These are phyloP conservation scores for Hirtodrosophila alboralis DNA, from an alignment of 2,888 invertebrate genomes.

Conservation along the genomic window DNA sequence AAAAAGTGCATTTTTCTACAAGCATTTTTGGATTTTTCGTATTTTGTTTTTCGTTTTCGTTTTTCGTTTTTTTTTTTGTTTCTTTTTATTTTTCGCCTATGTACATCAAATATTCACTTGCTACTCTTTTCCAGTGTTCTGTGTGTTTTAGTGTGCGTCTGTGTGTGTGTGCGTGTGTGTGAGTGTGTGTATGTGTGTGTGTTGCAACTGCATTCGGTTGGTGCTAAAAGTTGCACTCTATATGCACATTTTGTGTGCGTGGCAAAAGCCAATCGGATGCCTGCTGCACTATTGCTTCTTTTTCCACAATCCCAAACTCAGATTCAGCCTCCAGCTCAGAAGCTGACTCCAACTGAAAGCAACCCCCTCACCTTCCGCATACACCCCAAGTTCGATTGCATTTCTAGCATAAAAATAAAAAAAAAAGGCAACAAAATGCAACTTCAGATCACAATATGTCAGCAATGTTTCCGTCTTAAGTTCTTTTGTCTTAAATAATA, in stretches of 20 bases:
- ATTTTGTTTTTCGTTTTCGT: slow-evolving; percentile 24
- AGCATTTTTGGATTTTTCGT: slow-evolving; percentile 68
- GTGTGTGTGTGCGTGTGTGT: slow-evolving; percentile 18
- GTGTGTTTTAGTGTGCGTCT: slow-evolving; percentile 32
- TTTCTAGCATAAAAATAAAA: slow-evolving; percentile 31
- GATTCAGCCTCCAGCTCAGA: slow-evolving; percentile 15
- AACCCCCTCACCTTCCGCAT: neutral
- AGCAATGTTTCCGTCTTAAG: neutral
- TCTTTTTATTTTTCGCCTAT: slow-evolving; percentile 52
- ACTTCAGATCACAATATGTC: neutral
- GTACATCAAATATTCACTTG: slow-evolving; percentile 73
- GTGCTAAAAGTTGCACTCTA: slow-evolving; percentile 82
- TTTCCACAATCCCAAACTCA: slow-evolving; percentile 49
- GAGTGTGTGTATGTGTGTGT: slow-evolving; percentile 24
- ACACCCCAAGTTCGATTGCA: slow-evolving; percentile 1
- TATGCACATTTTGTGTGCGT: slow-evolving; percentile 80
- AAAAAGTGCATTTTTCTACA: slow-evolving; percentile 81
- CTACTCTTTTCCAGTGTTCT: slow-evolving; percentile 58
- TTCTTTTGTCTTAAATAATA: neutral
- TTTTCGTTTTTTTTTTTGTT: slow-evolving; percentile 35
- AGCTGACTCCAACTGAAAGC: slow-evolving; percentile 4
- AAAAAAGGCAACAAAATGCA: too few relatives aligned
- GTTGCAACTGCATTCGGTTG: slow-evolving; percentile 80
- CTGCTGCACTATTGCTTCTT: slow-evolving; percentile 63
- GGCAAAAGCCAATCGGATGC: slow-evolving; percentile 78